Conservation (phyloP, 2,113 vertebrate species). For the Callorhinus ursinus region DNA sequence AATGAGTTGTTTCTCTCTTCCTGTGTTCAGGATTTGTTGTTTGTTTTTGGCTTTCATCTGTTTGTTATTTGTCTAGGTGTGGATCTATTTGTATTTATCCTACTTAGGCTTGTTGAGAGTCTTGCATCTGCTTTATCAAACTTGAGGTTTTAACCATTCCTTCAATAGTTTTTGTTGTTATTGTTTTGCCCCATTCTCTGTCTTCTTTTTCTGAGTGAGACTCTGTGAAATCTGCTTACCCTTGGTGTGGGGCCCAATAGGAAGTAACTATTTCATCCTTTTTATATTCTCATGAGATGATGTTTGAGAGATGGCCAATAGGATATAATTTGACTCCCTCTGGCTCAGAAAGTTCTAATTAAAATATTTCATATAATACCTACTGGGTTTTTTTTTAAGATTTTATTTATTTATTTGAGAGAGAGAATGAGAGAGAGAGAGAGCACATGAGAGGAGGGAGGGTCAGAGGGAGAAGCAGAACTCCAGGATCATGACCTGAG, state of each 20-base stretch:
- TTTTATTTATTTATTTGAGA: no score
- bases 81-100: not conserved
- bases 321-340: not conserved
- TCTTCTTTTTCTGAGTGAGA: not conserved
- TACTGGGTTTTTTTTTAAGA: not conserved
- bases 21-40: not conserved
- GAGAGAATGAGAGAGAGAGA: no score
- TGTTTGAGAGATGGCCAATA: not conserved
- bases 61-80: not conserved
- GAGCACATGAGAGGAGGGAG: no score
- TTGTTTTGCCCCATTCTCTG: not conserved
- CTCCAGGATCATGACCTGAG: no score
- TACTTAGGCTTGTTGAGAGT: not conserved
- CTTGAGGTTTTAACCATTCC: not conserved
- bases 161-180: not conserved
- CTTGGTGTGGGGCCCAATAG: not conserved
- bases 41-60: not conserved
- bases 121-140: not conserved
- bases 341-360: not conserved
- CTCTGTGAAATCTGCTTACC: not conserved
- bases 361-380: not conserved
- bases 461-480: no score
- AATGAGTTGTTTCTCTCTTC: not conserved
- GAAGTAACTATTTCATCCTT: not conserved
- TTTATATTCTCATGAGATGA: not conserved